Conservation (phyloP, 2,113 vertebrate genomes). For the Chlorocebus sabaeus region DNA sequence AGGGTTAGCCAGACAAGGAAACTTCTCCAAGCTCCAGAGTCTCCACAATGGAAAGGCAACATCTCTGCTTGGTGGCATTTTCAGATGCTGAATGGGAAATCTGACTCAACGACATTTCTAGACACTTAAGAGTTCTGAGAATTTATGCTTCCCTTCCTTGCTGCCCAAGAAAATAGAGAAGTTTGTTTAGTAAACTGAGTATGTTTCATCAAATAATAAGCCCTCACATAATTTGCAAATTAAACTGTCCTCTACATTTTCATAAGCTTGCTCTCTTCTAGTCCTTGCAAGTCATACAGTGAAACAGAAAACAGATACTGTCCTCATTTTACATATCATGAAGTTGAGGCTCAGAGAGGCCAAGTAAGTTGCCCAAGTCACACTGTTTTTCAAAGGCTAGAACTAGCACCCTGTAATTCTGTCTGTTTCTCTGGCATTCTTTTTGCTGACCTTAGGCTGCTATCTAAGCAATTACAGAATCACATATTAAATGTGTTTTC, state of each 20-base stretch:
- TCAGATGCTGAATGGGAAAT: neutral
- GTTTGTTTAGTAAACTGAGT: neutral
- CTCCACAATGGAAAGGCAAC: neutral
- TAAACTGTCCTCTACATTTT: neutral
- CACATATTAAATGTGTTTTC: conserved; percentile 42
- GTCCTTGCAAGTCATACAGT: neutral
- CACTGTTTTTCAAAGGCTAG: neutral
- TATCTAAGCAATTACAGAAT: conserved; percentile 6
- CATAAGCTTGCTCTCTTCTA: neutral
- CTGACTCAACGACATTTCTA: neutral
- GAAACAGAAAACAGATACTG: neutral
- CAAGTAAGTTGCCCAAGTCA: neutral
- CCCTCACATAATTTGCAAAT: neutral
- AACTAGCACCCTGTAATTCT: neutral
- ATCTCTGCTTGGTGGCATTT: neutral
- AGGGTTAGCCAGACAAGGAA: neutral
- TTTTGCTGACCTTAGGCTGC: conserved; percentile 43
- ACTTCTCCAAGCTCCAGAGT: neutral
- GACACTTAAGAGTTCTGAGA: neutral
- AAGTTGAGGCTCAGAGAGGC: neutral
- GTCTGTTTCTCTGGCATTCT: neutral
- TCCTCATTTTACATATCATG: neutral
- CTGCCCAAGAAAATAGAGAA: neutral
- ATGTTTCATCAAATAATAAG: neutral
- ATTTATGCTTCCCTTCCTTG: neutral